Evolutionary conservation across 1,140 invertebrate species (phyloP).

Genomic region (Wasmannia auropunctata): DNA sequence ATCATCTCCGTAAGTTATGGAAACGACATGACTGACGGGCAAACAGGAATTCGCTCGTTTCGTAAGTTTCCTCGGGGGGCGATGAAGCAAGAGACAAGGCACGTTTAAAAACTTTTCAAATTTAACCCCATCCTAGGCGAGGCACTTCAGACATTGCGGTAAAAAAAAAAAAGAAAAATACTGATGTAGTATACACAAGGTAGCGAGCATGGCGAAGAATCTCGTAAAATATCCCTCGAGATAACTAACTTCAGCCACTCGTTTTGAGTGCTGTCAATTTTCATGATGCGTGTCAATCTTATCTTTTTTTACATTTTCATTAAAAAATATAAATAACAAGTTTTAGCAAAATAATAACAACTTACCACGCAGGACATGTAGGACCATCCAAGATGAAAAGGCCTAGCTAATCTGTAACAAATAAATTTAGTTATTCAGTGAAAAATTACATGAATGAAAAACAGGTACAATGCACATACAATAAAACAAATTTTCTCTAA

Average conservation of each 20-base stretch:
- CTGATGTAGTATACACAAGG: slow-evolving; percentile 76
- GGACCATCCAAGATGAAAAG: not conserved
- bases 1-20: slow-evolving; percentile 81
- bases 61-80: slow-evolving; percentile 69
- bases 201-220: slow-evolving; percentile 59
- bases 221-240: slow-evolving; percentile 61
- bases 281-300: slow-evolving; percentile 8
- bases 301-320: not conserved
- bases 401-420: not conserved
- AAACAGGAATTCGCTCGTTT: slow-evolving; percentile 80
- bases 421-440: not conserved
- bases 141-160: slow-evolving; percentile 48
- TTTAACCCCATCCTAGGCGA: slow-evolving; percentile 81
- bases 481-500: not conserved
- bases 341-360: not conserved
- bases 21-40: slow-evolving; percentile 82
- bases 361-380: not conserved
- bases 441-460: not conserved
- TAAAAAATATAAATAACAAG: not conserved
- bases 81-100: slow-evolving; percentile 71
- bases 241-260: slow-evolving; percentile 32
- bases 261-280: slow-evolving; percentile 7
- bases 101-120: slow-evolving; percentile 85
- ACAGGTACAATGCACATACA: not conserved
- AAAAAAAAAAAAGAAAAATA: slow-evolving; percentile 70